Conservation (phyloP, 1,140 invertebrate genomes). For the Steinernema khuongi region DNA sequence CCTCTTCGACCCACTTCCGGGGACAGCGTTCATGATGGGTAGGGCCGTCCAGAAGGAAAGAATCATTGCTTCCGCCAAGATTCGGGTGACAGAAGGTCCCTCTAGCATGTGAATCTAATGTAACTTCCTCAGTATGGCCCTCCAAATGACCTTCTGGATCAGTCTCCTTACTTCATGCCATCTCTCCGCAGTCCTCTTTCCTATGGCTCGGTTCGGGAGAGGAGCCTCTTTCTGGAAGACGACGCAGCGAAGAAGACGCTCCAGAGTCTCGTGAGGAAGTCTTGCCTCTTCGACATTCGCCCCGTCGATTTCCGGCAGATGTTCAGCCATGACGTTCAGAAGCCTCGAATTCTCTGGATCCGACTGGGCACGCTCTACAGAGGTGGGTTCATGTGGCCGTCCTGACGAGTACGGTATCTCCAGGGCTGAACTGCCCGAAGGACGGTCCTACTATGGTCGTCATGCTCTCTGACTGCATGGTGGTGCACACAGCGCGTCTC, state of each 20-base stretch:
- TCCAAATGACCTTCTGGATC: not conserved
- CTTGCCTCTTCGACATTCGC: not conserved
- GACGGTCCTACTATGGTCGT: not conserved
- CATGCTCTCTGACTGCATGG: not conserved
- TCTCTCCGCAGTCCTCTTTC: not conserved
- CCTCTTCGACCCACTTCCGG: not conserved
- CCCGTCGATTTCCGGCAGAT: not conserved
- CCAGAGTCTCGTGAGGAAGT: not conserved
- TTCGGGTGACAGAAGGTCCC: not conserved
- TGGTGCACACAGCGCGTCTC: not conserved
- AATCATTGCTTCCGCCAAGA: not conserved
- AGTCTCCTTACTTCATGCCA: not conserved
- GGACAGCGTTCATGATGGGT: not conserved
- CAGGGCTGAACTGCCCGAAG: not conserved
- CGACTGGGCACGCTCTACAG: too few species aligned
- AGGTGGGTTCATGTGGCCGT: not conserved
- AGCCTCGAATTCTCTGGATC: too few species aligned
- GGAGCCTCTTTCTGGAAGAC: not conserved
- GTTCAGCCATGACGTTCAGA: not conserved
- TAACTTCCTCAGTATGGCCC: not conserved
- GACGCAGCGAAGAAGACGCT: not conserved
- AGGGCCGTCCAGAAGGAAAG: not conserved
- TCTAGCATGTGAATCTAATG: not conserved
- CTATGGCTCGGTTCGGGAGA: not conserved
- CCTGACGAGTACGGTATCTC: not conserved